Base-by-base conservation (phyloP, 2,113 vertebrate genomes). In the Eurystomus gularis region DNA sequence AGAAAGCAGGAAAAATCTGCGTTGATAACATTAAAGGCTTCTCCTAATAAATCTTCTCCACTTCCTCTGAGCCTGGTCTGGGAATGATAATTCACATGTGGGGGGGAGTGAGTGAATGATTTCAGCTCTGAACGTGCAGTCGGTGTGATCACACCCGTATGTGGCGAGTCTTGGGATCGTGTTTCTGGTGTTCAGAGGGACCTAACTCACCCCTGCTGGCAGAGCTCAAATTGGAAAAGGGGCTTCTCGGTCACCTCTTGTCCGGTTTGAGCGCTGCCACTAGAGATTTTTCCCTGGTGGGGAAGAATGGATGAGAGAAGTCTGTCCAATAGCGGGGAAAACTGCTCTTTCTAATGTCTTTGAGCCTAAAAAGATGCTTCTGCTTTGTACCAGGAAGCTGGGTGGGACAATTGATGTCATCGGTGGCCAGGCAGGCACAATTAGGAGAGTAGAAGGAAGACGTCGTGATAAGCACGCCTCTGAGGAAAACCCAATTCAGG, bases 401-500 rank as follows among this genome's bases (percentile, higher is more conserved):
- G 97, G 97, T 17, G 97, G 96, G 44, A 98, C 97, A 8, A 98
- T 97, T 6, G 97, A 98, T 58, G 97, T 98, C 64, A 98, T 98
- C 39, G 97, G 98, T 42, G 97, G 97, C 79, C 97, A 98, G 96
- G 97, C 97, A 6, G 97, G 97, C 92, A 97, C 97, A 3, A 98
- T 98, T 46, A 88, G 97, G 37, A 97, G 97, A 68, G 98, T 98
- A 17, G 97, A 98, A 68, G 97, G 97, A 68, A 86, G 97, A 39
- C 96, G 98, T 4, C 97, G 98, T 6, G 98, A 98, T 33, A 98
- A 97, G 39, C 97, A 97, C 4, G 97, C 96, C 51, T 88, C 97
- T 1, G 98, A 98, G 92, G 97, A 98, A 13, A 97, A 97, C 86
- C 95, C 96, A 19, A 98, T 97, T 15, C 97, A 98, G 97, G 97